Evolutionary conservation across 2,888 invertebrate species (phyloP).

Genomic region (Synergus japonicus): DNA sequence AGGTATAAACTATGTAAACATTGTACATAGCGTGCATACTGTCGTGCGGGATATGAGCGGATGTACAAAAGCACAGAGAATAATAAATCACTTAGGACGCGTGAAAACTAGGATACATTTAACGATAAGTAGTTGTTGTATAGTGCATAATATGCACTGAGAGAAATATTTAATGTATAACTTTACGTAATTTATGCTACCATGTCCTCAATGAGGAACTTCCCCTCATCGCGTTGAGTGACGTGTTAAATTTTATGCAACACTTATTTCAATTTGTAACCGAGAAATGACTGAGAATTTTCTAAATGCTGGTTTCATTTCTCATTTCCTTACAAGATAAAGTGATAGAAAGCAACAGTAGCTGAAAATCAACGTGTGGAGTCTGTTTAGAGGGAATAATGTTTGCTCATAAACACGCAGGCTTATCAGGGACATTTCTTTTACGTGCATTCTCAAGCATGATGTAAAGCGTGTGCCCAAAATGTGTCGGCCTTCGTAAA

Average conservation of each 20-base stretch:
- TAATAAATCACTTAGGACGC: conserved; percentile 37
- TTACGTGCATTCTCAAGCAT: not conserved
- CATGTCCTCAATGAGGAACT: conserved; percentile 22
- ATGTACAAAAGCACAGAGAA: conserved; percentile 35
- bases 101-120: conserved; percentile 40
- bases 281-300: no score
- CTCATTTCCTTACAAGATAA: not conserved
- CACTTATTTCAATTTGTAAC: no score
- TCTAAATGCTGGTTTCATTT: no score
- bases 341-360: not conserved
- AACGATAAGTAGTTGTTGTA: conserved; percentile 25
- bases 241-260: no score
- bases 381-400: conserved; percentile 16
- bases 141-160: conserved; percentile 20
- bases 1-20: not conserved
- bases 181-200: conserved; percentile 5
- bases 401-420: conserved; percentile 13
- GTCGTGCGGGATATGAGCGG: conserved; percentile 23
- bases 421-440: conserved; percentile 30
- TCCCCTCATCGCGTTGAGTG: no score
- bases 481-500: conserved; percentile 21
- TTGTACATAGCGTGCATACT: conserved; percentile 1
- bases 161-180: conserved; percentile 26
- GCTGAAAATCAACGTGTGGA: conserved; percentile 33
- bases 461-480: conserved; percentile 16